phyloP scores from a whole-genome alignment of 2,113 vertebrate genomes.

The Chlamydotis undulata region DNA sequence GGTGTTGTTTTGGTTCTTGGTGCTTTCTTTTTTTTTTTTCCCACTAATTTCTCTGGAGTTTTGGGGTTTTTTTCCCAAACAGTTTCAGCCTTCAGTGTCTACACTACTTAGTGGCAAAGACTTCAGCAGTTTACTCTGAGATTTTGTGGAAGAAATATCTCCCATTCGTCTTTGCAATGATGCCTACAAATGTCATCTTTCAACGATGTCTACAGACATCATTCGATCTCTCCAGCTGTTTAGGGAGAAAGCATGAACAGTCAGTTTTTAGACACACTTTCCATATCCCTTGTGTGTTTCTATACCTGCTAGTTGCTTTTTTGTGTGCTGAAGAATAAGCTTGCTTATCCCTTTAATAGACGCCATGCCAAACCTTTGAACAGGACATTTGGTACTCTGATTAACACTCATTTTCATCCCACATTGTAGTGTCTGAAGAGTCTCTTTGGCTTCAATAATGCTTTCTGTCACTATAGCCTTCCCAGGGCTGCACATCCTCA shows the following conservation, averaged over 20 bases:
- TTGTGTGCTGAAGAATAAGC: not conserved
- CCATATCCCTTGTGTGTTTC: not conserved
- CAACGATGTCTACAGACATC: not conserved
- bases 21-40: not conserved
- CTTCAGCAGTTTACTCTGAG: not conserved
- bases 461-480: not conserved
- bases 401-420: not conserved
- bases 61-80: no score
- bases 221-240: not conserved
- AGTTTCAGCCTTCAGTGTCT: not conserved
- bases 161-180: not conserved
- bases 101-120: not conserved
- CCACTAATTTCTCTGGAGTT: not conserved
- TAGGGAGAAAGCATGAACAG: not conserved
- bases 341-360: not conserved
- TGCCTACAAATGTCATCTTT: not conserved
- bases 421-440: not conserved
- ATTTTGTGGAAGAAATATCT: not conserved
- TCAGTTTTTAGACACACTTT: not conserved
- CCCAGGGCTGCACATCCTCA: accelerated
- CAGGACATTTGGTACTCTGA: no score
- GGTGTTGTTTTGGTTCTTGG: not conserved
- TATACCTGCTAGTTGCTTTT: not conserved
- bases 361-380: not conserved
- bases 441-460: not conserved